Conservation (phyloP, 2,888 invertebrate genomes). For the Mimachlamys varia region DNA sequence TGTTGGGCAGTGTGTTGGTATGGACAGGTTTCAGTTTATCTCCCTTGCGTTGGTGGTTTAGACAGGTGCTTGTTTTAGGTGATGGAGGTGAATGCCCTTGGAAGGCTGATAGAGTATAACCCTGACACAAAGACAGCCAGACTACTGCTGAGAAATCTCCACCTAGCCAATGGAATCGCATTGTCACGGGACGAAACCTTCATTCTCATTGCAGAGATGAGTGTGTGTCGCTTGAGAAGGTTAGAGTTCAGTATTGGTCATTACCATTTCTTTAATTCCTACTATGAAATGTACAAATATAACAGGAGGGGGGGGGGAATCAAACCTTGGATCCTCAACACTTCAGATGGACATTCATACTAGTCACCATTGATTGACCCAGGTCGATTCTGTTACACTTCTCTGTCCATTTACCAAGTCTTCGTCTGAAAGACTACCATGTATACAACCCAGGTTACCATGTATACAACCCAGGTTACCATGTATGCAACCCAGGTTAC, state of each 20-base stretch:
- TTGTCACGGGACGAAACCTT: conserved; percentile 65
- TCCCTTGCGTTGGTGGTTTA: not conserved
- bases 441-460: too few relatives aligned
- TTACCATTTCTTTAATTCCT: too few relatives aligned
- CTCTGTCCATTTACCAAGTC: too few relatives aligned
- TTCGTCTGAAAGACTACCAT: too few relatives aligned
- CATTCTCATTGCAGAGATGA: conserved; percentile 71
- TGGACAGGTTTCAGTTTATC: not conserved
- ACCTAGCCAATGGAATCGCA: conserved; percentile 72
- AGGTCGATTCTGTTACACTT: too few relatives aligned
- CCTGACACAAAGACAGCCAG: conserved; percentile 57
- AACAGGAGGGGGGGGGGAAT: too few relatives aligned
- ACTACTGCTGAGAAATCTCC: conserved; percentile 64
- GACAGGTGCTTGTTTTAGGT: conserved; percentile 59
- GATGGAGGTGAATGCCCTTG: conserved; percentile 69
- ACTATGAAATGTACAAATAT: too few relatives aligned
- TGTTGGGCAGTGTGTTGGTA: not conserved
- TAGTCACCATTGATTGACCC: too few relatives aligned
- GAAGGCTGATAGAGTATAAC: conserved; percentile 66
- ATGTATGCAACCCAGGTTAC: too few relatives aligned
- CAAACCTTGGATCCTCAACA: too few relatives aligned
- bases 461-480: too few relatives aligned
- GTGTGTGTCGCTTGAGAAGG: conserved; percentile 66
- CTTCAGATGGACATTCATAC: too few relatives aligned
- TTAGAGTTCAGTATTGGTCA: conserved; percentile 43